Evolutionary conservation across 2,797 vertebrate genomes (phyloP).

Genomic region (Microcaecilia unicolor): DNA sequence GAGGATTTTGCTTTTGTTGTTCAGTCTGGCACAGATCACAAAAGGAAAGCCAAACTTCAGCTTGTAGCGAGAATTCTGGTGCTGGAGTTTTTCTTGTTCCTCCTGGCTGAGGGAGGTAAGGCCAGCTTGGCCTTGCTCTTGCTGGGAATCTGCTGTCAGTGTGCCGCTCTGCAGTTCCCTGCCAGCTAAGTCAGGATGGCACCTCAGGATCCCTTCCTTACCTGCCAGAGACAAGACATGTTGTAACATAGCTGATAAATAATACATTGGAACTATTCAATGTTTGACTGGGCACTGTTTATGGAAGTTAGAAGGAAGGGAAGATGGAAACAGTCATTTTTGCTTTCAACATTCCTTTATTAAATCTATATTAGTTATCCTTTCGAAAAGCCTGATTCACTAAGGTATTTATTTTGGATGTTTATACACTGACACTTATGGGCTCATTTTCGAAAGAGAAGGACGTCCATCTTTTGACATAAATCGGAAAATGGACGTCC

Average conservation of each 20-base stretch:
- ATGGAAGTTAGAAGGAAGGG: no score
- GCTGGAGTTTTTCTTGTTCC: conserved; percentile 35
- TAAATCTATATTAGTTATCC: no score
- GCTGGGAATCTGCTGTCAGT: conserved; percentile 56
- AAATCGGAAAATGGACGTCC: no score
- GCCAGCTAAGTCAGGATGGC: conserved; percentile 72
- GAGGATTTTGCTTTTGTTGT: conserved; percentile 41
- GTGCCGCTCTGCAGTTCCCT: conserved; percentile 53
- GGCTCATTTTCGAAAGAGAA: no score
- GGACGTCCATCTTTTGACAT: no score
- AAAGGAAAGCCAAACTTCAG: conserved; percentile 70
- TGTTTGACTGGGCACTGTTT: no score
- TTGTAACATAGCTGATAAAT: background rate
- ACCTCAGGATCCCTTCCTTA: conserved; percentile 70
- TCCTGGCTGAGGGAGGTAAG: conserved; percentile 35
- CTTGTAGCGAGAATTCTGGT: conserved; percentile 63
- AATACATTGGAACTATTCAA: no score
- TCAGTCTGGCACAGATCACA: conserved; percentile 63
- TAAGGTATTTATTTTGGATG: no score
- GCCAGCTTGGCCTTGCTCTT: conserved; percentile 60
- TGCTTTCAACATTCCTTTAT: no score
- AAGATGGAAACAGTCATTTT: no score
- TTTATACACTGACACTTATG: no score
- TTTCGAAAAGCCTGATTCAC: no score
- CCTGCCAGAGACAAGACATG: conserved; percentile 39